Conservation (phyloP, 2,888 invertebrate species). For the Merodon equestris region DNA sequence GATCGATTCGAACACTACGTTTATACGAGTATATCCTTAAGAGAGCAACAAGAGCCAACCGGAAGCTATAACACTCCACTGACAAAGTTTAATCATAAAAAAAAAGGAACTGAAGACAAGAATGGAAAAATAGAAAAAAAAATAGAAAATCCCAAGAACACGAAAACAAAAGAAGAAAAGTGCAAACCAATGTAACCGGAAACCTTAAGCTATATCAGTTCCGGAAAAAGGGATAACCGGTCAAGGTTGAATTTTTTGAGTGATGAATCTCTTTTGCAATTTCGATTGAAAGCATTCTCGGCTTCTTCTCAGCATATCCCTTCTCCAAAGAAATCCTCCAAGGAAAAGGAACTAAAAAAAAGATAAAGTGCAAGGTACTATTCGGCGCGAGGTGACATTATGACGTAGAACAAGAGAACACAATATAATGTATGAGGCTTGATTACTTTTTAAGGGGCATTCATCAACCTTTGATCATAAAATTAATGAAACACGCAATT, state of each 20-base stretch:
- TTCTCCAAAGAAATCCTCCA: too few relatives aligned
- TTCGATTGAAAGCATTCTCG: slow-evolving; percentile 57
- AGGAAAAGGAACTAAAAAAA: too few relatives aligned
- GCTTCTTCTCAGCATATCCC: not conserved
- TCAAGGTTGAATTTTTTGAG: slow-evolving; percentile 58
- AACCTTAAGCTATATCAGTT: slow-evolving; percentile 52
- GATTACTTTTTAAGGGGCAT: too few relatives aligned
- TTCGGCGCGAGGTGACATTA: too few relatives aligned
- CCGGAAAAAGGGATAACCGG: slow-evolving; percentile 57
- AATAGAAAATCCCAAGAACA: slow-evolving; percentile 7
- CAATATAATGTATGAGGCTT: too few relatives aligned
- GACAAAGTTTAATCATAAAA: not conserved
- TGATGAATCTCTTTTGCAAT: slow-evolving; percentile 61
- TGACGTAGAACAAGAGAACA: too few relatives aligned
- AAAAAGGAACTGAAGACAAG: not conserved
- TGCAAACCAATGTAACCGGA: slow-evolving; percentile 64
- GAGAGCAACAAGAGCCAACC: slow-evolving; percentile 12
- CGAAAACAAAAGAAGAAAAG: slow-evolving; percentile 54
- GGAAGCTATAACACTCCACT: slow-evolving; percentile 12
- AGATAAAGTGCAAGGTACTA: too few relatives aligned
- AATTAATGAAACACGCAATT: too few relatives aligned
- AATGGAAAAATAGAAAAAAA: not conserved
- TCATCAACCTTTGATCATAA: too few relatives aligned
- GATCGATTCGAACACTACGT: slow-evolving; percentile 37
- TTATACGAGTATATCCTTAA: slow-evolving; percentile 1